Base-by-base conservation (phyloP, 2,888 invertebrate species). In the Cepaea hortensis region DNA sequence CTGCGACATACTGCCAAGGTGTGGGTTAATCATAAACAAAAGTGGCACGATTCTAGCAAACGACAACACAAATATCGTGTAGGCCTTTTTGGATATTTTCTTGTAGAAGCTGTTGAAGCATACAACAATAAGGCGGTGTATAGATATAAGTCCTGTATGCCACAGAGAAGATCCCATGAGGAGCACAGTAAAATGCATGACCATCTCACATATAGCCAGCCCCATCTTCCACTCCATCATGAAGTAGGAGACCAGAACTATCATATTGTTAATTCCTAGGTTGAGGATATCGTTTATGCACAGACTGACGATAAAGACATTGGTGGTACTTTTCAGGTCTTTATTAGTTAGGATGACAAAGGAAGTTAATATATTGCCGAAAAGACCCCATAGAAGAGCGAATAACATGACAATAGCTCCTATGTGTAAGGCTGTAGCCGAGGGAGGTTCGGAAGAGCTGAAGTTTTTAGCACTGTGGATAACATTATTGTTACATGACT, bases 141-240 rank as follows among this genome's bases (percentile, higher is more conserved):
- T 92, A 61, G 93, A 93, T 73, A 94, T 94, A 68, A 94, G 91
- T 9, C 93, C 94, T 9, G 93, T 93, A 86, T 94, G 94, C 93
- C 94, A 94, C 9, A 94, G 89, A 3, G 93, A 93, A 2, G 92
- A 93, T 0, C 93, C 93, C 91, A 93, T 93, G 15, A 94, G 89
- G 50, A 93, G 90, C 18, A 94, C 93, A 7, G 92, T 93, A 85
- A 93, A 92, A 88, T 94, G 94, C 23, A 93, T 93, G 68, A 92
- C 91, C 79, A 93, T 88, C 88, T 93, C 93, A 89, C 94, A 94
- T 35, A 93, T 91, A 4, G 92, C 88, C 85, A 91, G 88, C 7
- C 93, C 93, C 65, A 92, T 91, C 7, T 91, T 91, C 93, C 93
- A 94, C n/a, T 87, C 89, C 80, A 91, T 90, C 83, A 91, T 90